Conservation (phyloP, 1,140 invertebrate genomes). For the Papilio helenus region DNA sequence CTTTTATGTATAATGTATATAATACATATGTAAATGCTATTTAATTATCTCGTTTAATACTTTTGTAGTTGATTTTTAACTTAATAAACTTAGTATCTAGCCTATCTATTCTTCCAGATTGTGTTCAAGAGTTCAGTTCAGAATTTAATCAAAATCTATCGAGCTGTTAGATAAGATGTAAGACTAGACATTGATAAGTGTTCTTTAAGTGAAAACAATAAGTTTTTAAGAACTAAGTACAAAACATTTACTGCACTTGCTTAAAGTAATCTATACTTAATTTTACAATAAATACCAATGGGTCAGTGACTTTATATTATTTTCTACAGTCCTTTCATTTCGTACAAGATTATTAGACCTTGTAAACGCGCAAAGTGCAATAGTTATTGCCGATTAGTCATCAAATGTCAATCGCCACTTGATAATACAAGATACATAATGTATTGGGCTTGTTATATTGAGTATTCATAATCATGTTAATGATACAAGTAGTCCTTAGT, state of each 20-base stretch:
- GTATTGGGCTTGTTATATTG: not conserved
- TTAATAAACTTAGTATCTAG: no score
- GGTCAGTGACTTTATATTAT: conserved; percentile 43
- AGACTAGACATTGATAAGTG: not conserved
- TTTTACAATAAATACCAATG: not conserved
- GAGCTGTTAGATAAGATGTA: no score
- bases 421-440: not conserved
- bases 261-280: not conserved
- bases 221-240: not conserved
- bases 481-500: not conserved
- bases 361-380: conserved; percentile 52
- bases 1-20: no score
- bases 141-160: no score
- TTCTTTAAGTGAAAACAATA: not conserved
- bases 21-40: no score
- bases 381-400: conserved; percentile 64
- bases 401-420: conserved; percentile 61
- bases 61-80: no score
- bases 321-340: conserved; percentile 52
- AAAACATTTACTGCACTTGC: not conserved
- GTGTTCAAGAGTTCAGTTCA: no score
- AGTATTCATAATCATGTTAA: not conserved
- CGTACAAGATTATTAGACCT: conserved; percentile 69
- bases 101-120: no score
- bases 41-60: no score